A percentile compares a stretch with the other conserved stretches of the same genome.
These are phyloP conservation scores for Mycteria americana DNA, from an alignment of 2,797 vertebrate genomes.

Conservation along the genomic window DNA sequence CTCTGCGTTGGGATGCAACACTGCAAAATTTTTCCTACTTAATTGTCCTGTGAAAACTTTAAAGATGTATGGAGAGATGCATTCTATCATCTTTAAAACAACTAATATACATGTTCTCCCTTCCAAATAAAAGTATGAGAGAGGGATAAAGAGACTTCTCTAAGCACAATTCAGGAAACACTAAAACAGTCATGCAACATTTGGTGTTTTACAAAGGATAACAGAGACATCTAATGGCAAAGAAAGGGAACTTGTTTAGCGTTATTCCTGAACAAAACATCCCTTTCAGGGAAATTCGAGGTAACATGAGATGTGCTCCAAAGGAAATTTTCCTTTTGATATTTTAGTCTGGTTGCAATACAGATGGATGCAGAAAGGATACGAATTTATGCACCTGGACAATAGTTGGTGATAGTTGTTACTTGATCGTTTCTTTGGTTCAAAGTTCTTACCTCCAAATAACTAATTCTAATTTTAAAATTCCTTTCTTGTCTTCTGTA, in stretches of 20 bases:
- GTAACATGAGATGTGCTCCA: background rate
- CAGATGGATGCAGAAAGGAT: background rate
- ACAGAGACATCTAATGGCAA: slow-evolving; percentile 73
- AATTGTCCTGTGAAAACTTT: background rate
- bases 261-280: background rate
- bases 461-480: background rate
- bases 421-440: background rate
- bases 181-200: background rate
- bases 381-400: background rate
- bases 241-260: background rate
- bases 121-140: background rate
- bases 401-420: background rate
- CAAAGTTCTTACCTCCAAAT: background rate
- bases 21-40: background rate
- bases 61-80: background rate
- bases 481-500: background rate
- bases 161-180: background rate
- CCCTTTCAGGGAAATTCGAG: background rate
- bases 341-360: background rate
- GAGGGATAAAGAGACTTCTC: background rate
- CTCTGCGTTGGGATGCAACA: background rate
- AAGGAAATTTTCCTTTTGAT: background rate
- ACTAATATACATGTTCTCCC: background rate
- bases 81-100: background rate
- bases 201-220: slow-evolving; percentile 38